Conservation (phyloP, 2,797 vertebrate species). For the Kryptopterus vitreolus region DNA sequence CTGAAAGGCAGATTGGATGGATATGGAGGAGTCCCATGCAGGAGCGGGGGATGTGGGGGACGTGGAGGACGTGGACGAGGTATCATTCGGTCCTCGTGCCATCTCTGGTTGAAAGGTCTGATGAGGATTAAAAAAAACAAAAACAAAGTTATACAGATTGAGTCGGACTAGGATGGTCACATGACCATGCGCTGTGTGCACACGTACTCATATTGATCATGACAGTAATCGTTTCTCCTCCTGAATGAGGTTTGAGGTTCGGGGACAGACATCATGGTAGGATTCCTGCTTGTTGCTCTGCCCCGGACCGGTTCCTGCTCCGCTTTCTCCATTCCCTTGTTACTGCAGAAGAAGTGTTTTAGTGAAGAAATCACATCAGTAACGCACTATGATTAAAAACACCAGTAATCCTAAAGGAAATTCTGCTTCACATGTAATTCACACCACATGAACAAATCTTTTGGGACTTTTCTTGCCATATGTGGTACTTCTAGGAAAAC, state of each 20-base stretch:
- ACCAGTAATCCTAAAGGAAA: too few species aligned
- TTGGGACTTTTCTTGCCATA: too few species aligned
- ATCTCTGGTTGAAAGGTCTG: slow-evolving; percentile 48
- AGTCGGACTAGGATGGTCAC: neutral
- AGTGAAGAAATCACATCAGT: too few species aligned
- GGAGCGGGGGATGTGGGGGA: neutral
- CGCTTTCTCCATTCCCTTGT: slow-evolving; percentile 65
- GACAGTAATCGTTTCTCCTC: neutral
- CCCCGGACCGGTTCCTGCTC: slow-evolving; percentile 63
- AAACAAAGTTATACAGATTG: neutral
- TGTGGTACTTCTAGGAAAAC: too few species aligned
- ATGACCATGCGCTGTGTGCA: neutral
- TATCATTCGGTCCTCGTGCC: neutral
- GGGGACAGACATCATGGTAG: neutral
- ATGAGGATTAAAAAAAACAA: slow-evolving; percentile 6
- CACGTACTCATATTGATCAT: neutral
- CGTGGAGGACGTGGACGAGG: neutral
- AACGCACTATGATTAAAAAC: too few species aligned
- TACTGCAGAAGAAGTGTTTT: slow-evolving; percentile 56
- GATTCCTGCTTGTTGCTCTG: neutral
- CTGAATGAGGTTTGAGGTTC: neutral
- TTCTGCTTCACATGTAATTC: too few species aligned
- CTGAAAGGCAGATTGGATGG: slow-evolving; percentile 1
- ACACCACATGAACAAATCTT: too few species aligned
- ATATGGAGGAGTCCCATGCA: neutral